These are phyloP conservation scores for Orthosia gracilis DNA, from an alignment of 2,888 invertebrate species.

Conservation along the genomic window DNA sequence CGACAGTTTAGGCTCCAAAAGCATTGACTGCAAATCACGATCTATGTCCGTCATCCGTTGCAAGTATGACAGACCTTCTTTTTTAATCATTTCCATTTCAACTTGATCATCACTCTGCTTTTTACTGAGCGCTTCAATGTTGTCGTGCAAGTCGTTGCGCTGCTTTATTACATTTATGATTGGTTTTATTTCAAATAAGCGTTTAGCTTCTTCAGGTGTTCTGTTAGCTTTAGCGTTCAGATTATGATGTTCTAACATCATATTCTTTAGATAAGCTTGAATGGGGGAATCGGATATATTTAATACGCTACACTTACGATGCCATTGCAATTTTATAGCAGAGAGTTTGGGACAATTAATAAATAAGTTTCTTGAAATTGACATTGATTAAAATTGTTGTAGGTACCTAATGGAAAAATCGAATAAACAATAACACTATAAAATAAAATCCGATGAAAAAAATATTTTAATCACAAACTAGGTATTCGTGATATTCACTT, in stretches of 20 bases:
- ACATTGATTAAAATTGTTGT: conserved; percentile 62
- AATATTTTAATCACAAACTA: not conserved
- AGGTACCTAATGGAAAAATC: conserved; percentile 1
- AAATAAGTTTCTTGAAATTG: conserved; percentile 68
- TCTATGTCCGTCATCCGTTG: conserved; percentile 91
- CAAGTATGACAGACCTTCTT: conserved; percentile 92
- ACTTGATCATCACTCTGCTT: conserved; percentile 91
- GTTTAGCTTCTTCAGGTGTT: conserved; percentile 75
- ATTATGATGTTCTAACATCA: conserved; percentile 90
- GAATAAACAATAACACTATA: conserved; percentile 29
- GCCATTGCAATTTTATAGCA: conserved; percentile 67
- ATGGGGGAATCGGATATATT: conserved; percentile 86
- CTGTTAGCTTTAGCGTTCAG: conserved; percentile 79
- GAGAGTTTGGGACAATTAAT: conserved; percentile 72
- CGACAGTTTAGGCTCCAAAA: conserved; percentile 91
- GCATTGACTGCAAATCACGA: conserved; percentile 89
- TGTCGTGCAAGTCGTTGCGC: conserved; percentile 91
- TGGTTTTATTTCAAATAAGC: conserved; percentile 89
- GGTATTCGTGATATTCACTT: not conserved
- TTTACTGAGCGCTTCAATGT: conserved; percentile 91
- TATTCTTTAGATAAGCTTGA: conserved; percentile 88
- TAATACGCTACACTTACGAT: conserved; percentile 74
- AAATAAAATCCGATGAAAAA: conserved; percentile 29
- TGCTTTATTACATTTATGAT: conserved; percentile 91
- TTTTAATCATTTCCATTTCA: conserved; percentile 92